Percentiles rank a stretch among this genome's conserved stretches.
phyloP scores from a whole-genome alignment of 64 coral and sea anemone genomes.

The Montipora capricornis region DNA sequence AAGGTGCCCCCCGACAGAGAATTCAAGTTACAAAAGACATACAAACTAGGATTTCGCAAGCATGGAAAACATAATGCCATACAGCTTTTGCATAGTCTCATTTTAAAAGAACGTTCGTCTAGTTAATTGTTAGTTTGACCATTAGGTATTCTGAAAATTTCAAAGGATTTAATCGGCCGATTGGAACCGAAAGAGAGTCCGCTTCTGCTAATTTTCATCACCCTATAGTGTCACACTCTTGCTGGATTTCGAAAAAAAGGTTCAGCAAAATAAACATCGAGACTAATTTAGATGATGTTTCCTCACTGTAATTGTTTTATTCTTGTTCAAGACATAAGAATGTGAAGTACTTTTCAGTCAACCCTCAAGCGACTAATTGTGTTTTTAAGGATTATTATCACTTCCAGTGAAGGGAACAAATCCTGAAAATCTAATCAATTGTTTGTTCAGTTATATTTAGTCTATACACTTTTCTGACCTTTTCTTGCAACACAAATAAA shows the following conservation, averaged over 20 bases:
- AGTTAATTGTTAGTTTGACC: neutral
- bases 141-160: neutral
- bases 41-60: neutral
- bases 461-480: neutral
- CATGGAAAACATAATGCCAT: neutral
- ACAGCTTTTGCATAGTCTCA: neutral
- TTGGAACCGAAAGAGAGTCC: too few species aligned
- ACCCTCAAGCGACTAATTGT: too few species aligned
- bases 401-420: neutral
- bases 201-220: too few species aligned
- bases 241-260: too few species aligned
- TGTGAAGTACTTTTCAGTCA: neutral
- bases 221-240: too few species aligned
- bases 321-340: too few species aligned
- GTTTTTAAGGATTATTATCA: neutral
- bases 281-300: too few species aligned
- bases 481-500: slow-evolving; percentile 43
- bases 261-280: too few species aligned
- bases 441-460: slow-evolving; percentile 53
- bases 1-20: too few species aligned
- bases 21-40: neutral
- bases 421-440: slow-evolving; percentile 2
- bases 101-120: neutral
- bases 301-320: too few species aligned
- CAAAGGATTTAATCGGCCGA: too few species aligned